These are phyloP conservation scores for Enhydra lutris DNA, from an alignment of 2,113 vertebrate genomes.

Conservation along the genomic window DNA sequence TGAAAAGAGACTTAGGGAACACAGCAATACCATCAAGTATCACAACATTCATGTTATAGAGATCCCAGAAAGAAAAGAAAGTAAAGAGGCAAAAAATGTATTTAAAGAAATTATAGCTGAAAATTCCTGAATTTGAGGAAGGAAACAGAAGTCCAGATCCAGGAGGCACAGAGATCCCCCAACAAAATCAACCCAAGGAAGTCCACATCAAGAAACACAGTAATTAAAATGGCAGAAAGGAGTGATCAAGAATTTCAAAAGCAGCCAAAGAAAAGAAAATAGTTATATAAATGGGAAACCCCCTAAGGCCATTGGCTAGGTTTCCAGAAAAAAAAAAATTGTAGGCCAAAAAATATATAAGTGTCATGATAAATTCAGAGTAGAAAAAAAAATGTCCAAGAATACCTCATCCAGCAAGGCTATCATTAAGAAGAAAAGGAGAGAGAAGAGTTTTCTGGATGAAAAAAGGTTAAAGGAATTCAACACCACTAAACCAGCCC, in stretches of 20 bases:
- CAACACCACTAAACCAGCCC: background rate
- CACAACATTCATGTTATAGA: background rate
- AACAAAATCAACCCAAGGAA: background rate
- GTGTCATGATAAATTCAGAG: background rate
- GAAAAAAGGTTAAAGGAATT: background rate
- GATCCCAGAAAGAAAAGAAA: background rate
- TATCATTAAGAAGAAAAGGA: background rate
- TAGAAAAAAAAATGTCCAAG: background rate
- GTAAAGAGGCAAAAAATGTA: background rate
- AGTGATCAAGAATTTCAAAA: background rate
- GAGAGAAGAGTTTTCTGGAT: background rate
- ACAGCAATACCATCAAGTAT: background rate
- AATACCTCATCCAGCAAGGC: background rate
- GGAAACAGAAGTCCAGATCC: background rate
- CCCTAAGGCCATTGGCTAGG: background rate
- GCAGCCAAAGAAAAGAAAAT: background rate
- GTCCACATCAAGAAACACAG: background rate
- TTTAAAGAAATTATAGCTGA: background rate
- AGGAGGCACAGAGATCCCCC: background rate
- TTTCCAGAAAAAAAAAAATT: background rate
- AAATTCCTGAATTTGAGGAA: background rate
- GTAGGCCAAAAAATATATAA: background rate
- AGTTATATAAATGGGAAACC: background rate
- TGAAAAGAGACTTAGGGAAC: background rate
- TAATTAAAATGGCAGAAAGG: background rate